Percentiles rank a stretch among this genome's conserved stretches.
These are phyloP conservation scores for Callyntrura sp. DNA, from an alignment of 2,888 invertebrate genomes.

Conservation along the genomic window DNA sequence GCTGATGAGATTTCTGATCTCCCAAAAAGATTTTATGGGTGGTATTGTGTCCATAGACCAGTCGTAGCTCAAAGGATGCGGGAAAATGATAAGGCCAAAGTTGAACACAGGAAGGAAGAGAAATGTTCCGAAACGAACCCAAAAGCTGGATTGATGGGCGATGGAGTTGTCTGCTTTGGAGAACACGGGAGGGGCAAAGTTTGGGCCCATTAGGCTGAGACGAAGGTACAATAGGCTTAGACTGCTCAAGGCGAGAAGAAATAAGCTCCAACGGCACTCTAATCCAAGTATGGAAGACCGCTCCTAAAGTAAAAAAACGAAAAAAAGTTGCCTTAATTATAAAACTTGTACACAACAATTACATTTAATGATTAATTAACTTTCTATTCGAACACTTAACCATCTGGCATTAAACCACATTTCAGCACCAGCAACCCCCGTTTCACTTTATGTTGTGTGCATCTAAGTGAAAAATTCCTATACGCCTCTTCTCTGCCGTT, in stretches of 20 bases:
- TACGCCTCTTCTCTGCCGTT: too few relatives aligned
- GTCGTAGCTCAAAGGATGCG: slow-evolving; percentile 96
- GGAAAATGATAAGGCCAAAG: slow-evolving; percentile 94
- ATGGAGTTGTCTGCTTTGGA: slow-evolving; percentile 98
- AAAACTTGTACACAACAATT: slow-evolving; percentile 27
- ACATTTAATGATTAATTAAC: slow-evolving; percentile 24
- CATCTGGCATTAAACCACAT: slow-evolving; percentile 25
- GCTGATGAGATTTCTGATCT: slow-evolving; percentile 92
- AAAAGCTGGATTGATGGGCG: slow-evolving; percentile 92
- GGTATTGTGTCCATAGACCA: slow-evolving; percentile 99
- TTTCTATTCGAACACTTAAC: neutral
- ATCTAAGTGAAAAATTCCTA: too few relatives aligned
- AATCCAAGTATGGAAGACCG: slow-evolving; percentile 61
- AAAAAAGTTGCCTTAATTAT: slow-evolving; percentile 37
- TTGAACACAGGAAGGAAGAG: slow-evolving; percentile 96
- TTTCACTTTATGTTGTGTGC: too few relatives aligned
- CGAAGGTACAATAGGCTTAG: slow-evolving; percentile 87
- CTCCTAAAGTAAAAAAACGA: slow-evolving; percentile 49
- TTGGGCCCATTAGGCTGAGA: slow-evolving; percentile 91
- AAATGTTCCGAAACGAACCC: slow-evolving; percentile 95
- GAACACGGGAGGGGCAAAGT: slow-evolving; percentile 90
- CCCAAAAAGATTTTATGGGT: slow-evolving; percentile 91
- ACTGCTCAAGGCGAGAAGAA: slow-evolving; percentile 79
- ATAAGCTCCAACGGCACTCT: slow-evolving; percentile 81
- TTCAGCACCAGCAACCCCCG: neutral